Percentiles rank a stretch among this genome's conserved stretches.
Evolutionary conservation across 2,113 vertebrate species (phyloP).

Genomic region (Hemibates koningsi): DNA sequence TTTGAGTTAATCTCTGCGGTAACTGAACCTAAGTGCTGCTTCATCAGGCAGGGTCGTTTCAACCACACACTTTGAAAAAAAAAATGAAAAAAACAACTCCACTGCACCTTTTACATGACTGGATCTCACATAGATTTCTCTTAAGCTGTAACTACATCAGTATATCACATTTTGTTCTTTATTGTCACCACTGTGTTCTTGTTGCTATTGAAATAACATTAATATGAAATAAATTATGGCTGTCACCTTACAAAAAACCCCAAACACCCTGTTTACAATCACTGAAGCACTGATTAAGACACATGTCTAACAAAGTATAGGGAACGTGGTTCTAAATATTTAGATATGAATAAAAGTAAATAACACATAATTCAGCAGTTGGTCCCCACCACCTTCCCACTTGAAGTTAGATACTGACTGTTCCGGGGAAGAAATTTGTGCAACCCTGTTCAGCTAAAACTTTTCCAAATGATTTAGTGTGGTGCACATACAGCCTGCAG

Average conservation of each 20-base stretch:
- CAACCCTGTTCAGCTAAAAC: background rate
- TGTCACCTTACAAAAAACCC: background rate
- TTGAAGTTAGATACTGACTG: background rate
- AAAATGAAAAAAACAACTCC: background rate
- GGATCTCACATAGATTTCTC: background rate
- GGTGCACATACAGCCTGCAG: slow-evolving; percentile 5
- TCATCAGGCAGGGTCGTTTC: background rate
- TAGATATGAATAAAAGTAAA: background rate
- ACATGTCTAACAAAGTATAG: background rate
- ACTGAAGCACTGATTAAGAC: background rate
- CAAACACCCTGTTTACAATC: background rate
- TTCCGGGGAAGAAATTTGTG: background rate
- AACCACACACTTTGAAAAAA: background rate
- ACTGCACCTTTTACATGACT: background rate
- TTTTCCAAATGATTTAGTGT: background rate
- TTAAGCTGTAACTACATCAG: background rate
- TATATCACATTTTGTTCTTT: background rate
- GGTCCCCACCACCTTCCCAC: background rate
- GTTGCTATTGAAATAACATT: background rate
- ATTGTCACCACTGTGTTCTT: background rate
- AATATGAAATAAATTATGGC: background rate
- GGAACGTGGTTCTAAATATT: background rate
- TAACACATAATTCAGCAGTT: background rate
- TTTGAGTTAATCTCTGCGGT: background rate
- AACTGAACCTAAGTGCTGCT: background rate